These are phyloP conservation scores for Nasonia giraulti DNA, from an alignment of 1,140 invertebrate genomes.

Conservation along the genomic window DNA sequence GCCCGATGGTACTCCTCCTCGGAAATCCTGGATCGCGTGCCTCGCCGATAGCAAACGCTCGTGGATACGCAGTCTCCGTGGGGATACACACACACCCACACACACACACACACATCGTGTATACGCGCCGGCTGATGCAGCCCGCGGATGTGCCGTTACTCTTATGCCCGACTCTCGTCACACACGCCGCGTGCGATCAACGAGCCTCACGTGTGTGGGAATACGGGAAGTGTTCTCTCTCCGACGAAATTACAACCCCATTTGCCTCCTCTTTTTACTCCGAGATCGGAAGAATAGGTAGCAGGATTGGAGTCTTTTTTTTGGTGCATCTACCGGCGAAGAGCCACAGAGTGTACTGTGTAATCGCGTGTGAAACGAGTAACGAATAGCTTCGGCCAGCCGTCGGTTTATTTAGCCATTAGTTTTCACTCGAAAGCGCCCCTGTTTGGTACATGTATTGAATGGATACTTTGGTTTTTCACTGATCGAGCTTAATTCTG, in stretches of 20 bases:
- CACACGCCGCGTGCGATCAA: background rate
- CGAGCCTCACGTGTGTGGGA: background rate
- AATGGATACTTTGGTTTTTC: background rate
- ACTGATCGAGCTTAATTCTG: too few species aligned
- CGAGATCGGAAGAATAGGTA: too few species aligned
- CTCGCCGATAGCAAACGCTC: background rate
- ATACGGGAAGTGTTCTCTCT: background rate
- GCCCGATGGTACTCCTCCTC: background rate
- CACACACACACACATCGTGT: too few species aligned
- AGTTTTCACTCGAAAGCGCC: too few species aligned
- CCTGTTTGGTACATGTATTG: background rate
- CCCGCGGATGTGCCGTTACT: too few species aligned
- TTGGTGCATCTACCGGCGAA: background rate
- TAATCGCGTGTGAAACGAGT: conserved; percentile 26
- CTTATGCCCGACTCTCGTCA: too few species aligned
- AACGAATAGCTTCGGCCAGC: background rate
- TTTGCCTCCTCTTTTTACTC: conserved; percentile 5
- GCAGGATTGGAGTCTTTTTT: background rate
- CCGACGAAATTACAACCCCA: conserved; percentile 12
- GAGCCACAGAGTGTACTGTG: background rate
- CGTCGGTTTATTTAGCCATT: too few species aligned
- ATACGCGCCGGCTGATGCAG: too few species aligned
- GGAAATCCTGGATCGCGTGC: conserved; percentile 21
- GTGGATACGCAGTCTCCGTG: background rate
- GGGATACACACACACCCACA: background rate